Conservation (phyloP, 2,888 invertebrate genomes). For the Capitulum mitella region DNA sequence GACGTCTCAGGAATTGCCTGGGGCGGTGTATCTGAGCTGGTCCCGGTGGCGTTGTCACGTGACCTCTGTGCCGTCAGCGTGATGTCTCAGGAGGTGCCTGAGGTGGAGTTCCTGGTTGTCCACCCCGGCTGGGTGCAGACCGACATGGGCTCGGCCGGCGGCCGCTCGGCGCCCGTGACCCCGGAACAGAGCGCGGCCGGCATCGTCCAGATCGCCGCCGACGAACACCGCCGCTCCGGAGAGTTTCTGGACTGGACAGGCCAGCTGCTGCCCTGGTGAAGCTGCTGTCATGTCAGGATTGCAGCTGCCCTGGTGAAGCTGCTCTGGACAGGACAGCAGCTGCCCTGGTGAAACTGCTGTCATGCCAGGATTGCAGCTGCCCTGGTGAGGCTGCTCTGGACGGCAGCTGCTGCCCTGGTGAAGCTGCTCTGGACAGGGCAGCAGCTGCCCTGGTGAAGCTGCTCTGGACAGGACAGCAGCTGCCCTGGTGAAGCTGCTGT, state of each 20-base stretch:
- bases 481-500: no score
- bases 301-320: no score
- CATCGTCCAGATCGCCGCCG: background rate
- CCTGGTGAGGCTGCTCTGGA: no score
- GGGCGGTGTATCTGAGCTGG: no score
- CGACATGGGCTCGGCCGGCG: background rate
- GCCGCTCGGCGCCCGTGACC: background rate
- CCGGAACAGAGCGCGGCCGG: background rate
- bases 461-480: no score
- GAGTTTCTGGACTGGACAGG: background rate
- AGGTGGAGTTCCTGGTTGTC: background rate
- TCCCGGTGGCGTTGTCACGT: background rate
- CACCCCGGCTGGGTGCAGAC: background rate
- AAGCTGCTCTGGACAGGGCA: background rate
- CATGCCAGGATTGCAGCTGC: no score
- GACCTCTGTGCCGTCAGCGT: background rate
- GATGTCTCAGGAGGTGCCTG: background rate
- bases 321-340: no score
- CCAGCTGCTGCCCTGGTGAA: background rate
- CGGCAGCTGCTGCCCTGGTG: no score
- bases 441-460: background rate
- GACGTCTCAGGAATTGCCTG: background rate
- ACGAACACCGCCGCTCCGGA: background rate
- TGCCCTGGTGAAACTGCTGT: no score
- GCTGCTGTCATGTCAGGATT: no score